Evolutionary conservation across 2,113 vertebrate species (phyloP).

Genomic region (Notarius lentiginosus): DNA sequence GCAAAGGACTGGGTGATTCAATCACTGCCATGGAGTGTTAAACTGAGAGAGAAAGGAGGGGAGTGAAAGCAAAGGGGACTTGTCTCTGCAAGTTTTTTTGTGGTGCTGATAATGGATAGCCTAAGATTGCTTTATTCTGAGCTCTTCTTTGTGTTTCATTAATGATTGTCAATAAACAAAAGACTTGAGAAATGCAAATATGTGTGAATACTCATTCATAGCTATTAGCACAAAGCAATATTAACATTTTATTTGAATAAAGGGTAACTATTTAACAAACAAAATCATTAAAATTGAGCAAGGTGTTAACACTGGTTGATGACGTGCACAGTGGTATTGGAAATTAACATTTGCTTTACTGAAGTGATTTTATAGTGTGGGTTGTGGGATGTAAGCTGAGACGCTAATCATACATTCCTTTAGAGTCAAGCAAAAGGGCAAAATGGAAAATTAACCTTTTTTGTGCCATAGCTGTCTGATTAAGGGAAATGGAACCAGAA

Average conservation of each 20-base stretch:
- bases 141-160: constrained; percentile 39
- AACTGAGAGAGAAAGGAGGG: constrained; percentile 15
- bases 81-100: constrained; percentile 36
- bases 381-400: constrained; percentile 42
- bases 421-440: constrained; percentile 47
- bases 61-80: constrained; percentile 35
- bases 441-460: constrained; percentile 47
- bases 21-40: constrained; percentile 49
- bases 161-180: constrained; percentile 31
- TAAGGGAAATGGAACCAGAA: constrained; percentile 39
- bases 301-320: constrained; percentile 11
- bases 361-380: constrained; percentile 40
- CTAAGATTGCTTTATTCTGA: constrained; percentile 28
- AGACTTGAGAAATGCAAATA: constrained; percentile 9
- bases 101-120: constrained; percentile 33
- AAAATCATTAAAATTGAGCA: constrained; percentile 3
- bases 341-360: constrained; percentile 25
- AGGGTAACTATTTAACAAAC: neutral
- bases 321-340: constrained; percentile 8
- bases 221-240: neutral
- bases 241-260: neutral
- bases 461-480: constrained; percentile 48
- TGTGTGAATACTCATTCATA: constrained; percentile 2
- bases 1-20: constrained; percentile 51
- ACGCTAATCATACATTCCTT: constrained; percentile 49